Percentiles rank a stretch among this genome's conserved stretches.
Conservation (phyloP, 2,797 vertebrate species). For the Pipistrellus kuhlii region DNA sequence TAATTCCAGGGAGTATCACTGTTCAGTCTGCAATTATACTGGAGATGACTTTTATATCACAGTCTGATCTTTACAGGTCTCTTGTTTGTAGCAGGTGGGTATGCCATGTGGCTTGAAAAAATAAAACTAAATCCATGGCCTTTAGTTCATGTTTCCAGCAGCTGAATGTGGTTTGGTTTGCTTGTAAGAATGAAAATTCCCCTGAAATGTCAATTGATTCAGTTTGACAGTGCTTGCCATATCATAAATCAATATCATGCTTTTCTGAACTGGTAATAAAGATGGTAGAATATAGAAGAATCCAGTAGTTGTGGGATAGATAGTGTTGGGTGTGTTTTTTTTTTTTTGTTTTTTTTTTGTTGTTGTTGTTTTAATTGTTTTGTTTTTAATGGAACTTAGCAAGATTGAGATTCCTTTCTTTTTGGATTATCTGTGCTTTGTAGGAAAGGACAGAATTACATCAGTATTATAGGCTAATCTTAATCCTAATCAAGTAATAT, state of each 20-base stretch:
- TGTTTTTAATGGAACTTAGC: not conserved
- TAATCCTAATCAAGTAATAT: not conserved
- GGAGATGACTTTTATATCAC: slow-evolving; percentile 58
- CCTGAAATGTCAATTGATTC: slow-evolving; percentile 81
- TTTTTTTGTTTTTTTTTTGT: too few species aligned
- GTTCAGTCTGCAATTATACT: slow-evolving; percentile 39
- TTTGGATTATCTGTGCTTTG: not conserved
- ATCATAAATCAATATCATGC: slow-evolving; percentile 37
- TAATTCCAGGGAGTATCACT: slow-evolving; percentile 56
- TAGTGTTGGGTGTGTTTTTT: not conserved
- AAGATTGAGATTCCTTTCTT: not conserved
- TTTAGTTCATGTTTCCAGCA: slow-evolving; percentile 70
- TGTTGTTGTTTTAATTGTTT: not conserved
- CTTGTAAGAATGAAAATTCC: slow-evolving; percentile 64
- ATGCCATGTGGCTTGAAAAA: slow-evolving; percentile 71
- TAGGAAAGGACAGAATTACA: not conserved
- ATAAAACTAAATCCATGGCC: slow-evolving; percentile 69
- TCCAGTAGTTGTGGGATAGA: not conserved
- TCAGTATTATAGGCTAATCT: not conserved
- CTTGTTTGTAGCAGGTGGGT: slow-evolving; percentile 60
- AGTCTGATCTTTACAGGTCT: slow-evolving; percentile 71
- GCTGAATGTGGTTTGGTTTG: slow-evolving; percentile 67
- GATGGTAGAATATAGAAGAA: not conserved
- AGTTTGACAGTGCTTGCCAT: slow-evolving; percentile 50
- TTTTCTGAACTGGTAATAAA: slow-evolving; percentile 45